Evolutionary conservation across 2,113 vertebrate genomes (phyloP), one percentile per base, ranked within the genome.

Genomic region (Muscicapa adusta): DNA sequence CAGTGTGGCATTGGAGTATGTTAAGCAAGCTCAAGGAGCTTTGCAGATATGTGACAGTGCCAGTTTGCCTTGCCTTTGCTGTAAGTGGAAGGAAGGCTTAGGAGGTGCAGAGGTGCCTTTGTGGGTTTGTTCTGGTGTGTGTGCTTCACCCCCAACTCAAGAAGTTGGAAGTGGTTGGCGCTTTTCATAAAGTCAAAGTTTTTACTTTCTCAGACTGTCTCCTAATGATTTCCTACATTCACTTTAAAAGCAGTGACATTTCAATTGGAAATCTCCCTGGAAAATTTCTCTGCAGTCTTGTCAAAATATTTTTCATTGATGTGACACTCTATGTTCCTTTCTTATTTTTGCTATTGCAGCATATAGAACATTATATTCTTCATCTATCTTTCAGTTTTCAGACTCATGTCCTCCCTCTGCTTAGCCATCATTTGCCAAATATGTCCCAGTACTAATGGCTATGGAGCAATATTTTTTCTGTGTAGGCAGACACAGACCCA

Each of bases 291-390:
- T 1, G 2, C 10, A 5, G 23, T 62, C 61, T 94, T 94, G 95
- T 91, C 95, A 94, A 79, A 96, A 96, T 96, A 89, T 96, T 96
- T 82, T 75, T 85, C 80, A 78, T 92, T 88, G 74, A n/a, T 89
- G 50, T 53, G 85, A 79, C 40, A 82, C 28, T 78, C 2, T 47
- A 53, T 71, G 45, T 96, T 96, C 81, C 48, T 75, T 47, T 74
- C 43, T 73, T 91, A 83, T 81, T 92, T 96, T 94, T 87, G n/a
- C 36, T 91, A 36, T 90, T 87, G 67, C 53, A 51, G 56, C 42
- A 11, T 71, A 26, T 36, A 50, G 76, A 87, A 51, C 33, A 36
- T 40, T 51, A 70, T 73, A 80, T 88, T 74, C 57, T 75, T 80
- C 51, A 36, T 58, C 47, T 13, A 12, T 48, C 58, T 57, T 6